Evolutionary conservation across 2,113 vertebrate genomes (phyloP), one percentile per base, ranked within the genome.

Genomic region (Ovibos moschatus): DNA sequence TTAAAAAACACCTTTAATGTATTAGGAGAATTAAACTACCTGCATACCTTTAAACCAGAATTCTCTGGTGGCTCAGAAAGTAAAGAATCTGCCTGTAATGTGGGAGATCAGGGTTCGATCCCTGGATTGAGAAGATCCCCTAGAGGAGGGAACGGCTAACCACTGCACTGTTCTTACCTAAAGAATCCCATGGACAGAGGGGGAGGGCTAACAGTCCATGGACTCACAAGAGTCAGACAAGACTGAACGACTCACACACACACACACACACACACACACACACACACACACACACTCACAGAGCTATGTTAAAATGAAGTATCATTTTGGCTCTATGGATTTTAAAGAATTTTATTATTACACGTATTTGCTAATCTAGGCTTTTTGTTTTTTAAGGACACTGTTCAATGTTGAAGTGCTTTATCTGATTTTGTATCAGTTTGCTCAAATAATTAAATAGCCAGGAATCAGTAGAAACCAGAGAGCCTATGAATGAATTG

Each of bases 1-100:
- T 60, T 94, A 53, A 91, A 86, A 98, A 97, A 89, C 71, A 2
- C 6, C 67, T 95, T 87, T 96, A 88, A 97, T 98, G 89, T 97
- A 21, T 91, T 47, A 96, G 58, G 25, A 64, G 19, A 4, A 93
- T 57, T 94, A 83, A 98, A 6, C 27, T 16, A 91, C 5, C 15
- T 64, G 53, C 97, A 27, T 33, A 96, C 47, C 9, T 96, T 16
- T 40, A 83, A 87, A 43, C 7, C 1, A 0, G 36, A 12, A 14
- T 76, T 76, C 40, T 13, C 40, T 76, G 71, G 71, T 76, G 71
- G 5, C 12, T 76, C 40, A 76, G 40, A 3, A 43, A 43, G 40
- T 76, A 43, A 76, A 76, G 71, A 43, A 27, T 14, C 23, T 76
- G 71, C 71, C 40, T 76, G 23, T 40, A 76, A 14, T 27, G 36